Base-by-base conservation (phyloP, 1,140 invertebrate genomes). In the Psix sp. region DNA sequence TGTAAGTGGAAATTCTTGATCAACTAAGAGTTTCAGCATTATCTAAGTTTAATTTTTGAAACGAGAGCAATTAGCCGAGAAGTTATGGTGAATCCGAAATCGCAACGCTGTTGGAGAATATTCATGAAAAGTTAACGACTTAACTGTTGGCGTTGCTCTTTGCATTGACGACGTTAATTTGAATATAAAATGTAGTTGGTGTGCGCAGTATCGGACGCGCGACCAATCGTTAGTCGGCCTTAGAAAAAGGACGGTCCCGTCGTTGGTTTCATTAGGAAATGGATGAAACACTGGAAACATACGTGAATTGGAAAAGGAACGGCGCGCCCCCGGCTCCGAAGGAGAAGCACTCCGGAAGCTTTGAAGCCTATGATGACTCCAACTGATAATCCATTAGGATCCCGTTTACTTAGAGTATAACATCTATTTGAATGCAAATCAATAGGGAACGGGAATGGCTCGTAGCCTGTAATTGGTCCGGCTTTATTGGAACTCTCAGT, bases 351-450 rank as follows among this genome's bases (percentile, higher is more conserved):
- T 77, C 66, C 72, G 67, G 72, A 70, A 76, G 62, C 83, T 87
- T 87, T 87, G 86, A 86, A 85, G 83, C 83, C 82, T 78, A 77
- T 81, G 85, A 87, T 87, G 82, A 87, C 84, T 86, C 84, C 78
- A 74, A 85, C 86, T 86, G 86, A 87, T 87, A 87, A 87, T 87
- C 86, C 86, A 87, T 87, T 87, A 87, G 84, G 85, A 87, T 86
- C 83, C 63, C 82, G 84, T 84, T 84, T 86, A 87, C 85, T 87
- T 86, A 86, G 84, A 86, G 84, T 86, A 85, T 86, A 87, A 86
- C 84, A 84, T 87, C 84, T 86, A 87, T 86, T 87, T 86, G 85
- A 86, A 87, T 86, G 85, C 85, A 87, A 87, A 87, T 86, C 86
- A 86, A 86, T 87, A 85, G 83, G 81, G 83, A 84, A 85, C 81